A percentile compares a stretch with the other conserved stretches of the same genome.
Conservation (phyloP, 2,797 vertebrate species). For the Megaceryle alcyon region DNA sequence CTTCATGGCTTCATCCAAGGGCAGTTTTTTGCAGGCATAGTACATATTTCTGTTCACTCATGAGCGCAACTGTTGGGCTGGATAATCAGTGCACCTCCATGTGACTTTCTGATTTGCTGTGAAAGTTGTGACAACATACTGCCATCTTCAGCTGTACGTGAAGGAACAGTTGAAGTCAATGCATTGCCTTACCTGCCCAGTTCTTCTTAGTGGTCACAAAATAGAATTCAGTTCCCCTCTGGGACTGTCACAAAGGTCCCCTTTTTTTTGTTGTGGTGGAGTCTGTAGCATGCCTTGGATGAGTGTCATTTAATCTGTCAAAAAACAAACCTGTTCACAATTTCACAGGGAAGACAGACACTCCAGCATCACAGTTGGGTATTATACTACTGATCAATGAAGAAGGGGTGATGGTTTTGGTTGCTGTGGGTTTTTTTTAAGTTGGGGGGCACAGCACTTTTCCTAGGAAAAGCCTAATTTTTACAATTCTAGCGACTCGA, state of each 20-base stretch:
- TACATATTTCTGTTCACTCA: neutral
- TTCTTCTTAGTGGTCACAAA: neutral
- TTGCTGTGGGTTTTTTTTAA: neutral
- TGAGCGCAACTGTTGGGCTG: neutral
- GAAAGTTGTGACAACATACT: neutral
- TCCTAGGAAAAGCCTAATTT: neutral
- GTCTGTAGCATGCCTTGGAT: neutral
- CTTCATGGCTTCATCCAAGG: neutral
- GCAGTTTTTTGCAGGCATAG: neutral
- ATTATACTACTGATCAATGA: neutral
- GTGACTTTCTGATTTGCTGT: neutral
- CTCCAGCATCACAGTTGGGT: neutral
- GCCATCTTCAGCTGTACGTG: neutral
- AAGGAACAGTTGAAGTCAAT: neutral
- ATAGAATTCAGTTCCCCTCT: neutral
- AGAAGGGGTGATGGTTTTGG: fast-evolving
- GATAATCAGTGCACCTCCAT: neutral
- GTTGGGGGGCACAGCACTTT: neutral
- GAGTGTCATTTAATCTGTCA: neutral
- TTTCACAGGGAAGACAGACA: neutral
- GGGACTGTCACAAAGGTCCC: neutral
- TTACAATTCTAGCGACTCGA: neutral
- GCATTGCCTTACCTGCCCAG: neutral
- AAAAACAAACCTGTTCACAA: neutral
- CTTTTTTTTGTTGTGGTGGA: neutral